Base-by-base conservation (phyloP, 2,888 invertebrate species). In the Limnephilus marmoratus region DNA sequence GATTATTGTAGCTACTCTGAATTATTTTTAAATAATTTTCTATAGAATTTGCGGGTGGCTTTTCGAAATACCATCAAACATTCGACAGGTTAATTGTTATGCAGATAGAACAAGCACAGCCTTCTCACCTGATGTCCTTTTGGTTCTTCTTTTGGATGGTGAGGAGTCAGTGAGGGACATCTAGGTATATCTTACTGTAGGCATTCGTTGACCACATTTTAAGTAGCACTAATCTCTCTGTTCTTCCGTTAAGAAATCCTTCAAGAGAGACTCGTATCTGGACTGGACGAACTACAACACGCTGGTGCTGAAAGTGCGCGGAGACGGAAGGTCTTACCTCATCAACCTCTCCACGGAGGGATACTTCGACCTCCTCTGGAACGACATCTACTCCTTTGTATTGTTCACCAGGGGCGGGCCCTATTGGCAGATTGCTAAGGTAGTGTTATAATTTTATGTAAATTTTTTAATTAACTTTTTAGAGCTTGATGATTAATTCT, bases 351-450 rank as follows among this genome's bases (percentile, higher is more conserved):
- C 97, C 88, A 96, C 97, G 0, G 97, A 97, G 94, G 98, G 98
- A 3, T 97, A 97, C 94, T 98, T 97, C 94, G 99, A 99, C 95
- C 95, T 99, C 49, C 96, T 97, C n/a, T 99, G 98, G 98, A 97
- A 98, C 95, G 99, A 99, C 95, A 96, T 98, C 29, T 99, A 98
- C 95, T 97, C 98, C 94, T 99, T 98, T 95, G 97, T 98, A 0
- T 95, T 99, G 7, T 98, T 97, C 95, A 99, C 99, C 0, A 97
- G 99, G 95, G 99, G 99, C 81, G 99, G 99, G 0, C 99, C 99
- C 0, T 99, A 99, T 95, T 99, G 99, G 99, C 99, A 99, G 96
- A 96, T 97, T 93, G 97, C 98, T 45, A 98, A 97, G 97, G 98
- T 98, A 53, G 53, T 87, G 3, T 82, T 31, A 53, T 53, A 24